Evolutionary conservation across 2,113 vertebrate genomes (phyloP).

Genomic region (Falco punctatus): DNA sequence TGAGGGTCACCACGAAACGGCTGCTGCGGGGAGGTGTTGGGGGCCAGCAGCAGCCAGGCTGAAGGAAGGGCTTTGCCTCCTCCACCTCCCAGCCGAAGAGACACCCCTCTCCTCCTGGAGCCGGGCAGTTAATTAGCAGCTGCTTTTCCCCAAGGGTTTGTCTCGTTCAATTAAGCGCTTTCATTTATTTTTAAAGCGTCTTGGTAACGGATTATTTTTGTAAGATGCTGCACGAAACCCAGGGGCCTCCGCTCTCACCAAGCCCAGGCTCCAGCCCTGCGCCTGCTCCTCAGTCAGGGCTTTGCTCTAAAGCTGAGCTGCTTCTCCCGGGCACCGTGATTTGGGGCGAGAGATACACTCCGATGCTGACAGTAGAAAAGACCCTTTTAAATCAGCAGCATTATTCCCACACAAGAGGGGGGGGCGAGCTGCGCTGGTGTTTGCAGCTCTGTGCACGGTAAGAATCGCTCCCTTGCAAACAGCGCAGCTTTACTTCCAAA

Average conservation of each 20-base stretch:
- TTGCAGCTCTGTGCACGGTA: background rate
- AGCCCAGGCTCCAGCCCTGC: background rate
- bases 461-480: background rate
- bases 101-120: background rate
- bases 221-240: background rate
- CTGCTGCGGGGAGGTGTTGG: accelerated
- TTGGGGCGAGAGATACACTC: background rate
- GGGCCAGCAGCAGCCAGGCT: background rate
- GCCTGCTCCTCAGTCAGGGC: background rate
- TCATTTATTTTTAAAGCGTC: background rate
- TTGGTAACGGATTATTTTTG: background rate
- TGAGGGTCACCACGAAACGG: background rate
- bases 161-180: background rate
- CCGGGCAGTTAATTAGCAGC: background rate
- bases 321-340: background rate
- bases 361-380: background rate
- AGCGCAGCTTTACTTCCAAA: background rate
- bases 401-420: background rate
- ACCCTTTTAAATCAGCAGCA: background rate
- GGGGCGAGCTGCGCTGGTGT: background rate
- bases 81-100: background rate
- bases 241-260: background rate
- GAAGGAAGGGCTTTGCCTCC: background rate
- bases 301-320: background rate
- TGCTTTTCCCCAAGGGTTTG: background rate